Conservation (phyloP, 1,140 invertebrate species). For the Drosophila setifemur region DNA sequence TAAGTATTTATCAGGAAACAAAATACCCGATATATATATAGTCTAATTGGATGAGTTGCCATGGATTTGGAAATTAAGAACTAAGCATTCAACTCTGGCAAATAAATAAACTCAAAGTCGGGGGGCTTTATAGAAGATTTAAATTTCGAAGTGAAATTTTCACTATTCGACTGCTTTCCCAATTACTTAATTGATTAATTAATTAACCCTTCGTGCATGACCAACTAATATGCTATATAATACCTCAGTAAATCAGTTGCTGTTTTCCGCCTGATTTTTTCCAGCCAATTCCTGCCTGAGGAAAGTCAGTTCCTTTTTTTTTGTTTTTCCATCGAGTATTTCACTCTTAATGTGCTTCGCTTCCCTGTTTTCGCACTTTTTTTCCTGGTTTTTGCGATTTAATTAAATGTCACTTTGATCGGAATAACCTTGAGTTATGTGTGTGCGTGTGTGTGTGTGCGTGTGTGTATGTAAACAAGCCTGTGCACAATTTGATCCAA, state of each 20-base stretch:
- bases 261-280: background rate
- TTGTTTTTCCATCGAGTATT: background rate
- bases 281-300: no score
- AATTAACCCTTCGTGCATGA: background rate
- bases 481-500: conserved; percentile 50
- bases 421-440: conserved; percentile 45
- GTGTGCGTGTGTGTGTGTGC: conserved; percentile 3
- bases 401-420: conserved; percentile 76
- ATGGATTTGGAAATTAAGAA: no score
- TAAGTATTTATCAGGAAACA: no score
- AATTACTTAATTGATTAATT: background rate
- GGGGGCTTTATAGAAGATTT: no score
- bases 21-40: no score
- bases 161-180: no score
- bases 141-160: no score
- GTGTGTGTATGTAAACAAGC: conserved; percentile 14
- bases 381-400: conserved; percentile 48
- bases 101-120: no score
- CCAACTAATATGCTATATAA: conserved; percentile 7
- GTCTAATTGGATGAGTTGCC: no score
- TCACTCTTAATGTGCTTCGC: conserved; percentile 29
- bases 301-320: background rate
- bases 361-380: conserved; percentile 33
- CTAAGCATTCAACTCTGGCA: no score
- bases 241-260: background rate